phyloP scores from a whole-genome alignment of 2,113 vertebrate species.

The Beaufortia kweichowensis region DNA sequence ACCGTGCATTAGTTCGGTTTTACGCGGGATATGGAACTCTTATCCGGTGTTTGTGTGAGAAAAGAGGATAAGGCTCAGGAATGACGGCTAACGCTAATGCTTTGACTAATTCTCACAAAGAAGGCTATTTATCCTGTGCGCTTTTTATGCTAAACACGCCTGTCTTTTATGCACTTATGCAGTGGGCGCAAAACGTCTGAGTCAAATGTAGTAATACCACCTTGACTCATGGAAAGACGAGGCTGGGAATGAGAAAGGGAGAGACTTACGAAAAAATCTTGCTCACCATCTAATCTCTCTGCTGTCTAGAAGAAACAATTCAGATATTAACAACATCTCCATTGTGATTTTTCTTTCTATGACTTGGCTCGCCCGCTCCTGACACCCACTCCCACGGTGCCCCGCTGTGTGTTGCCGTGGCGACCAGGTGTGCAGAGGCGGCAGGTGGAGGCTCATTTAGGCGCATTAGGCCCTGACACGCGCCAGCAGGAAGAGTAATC shows the following conservation, averaged over 20 bases:
- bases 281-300: no score
- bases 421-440: slow-evolving; percentile 74
- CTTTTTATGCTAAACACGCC: slow-evolving; percentile 64
- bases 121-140: slow-evolving; percentile 49
- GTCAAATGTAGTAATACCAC: slow-evolving; percentile 64
- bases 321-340: background rate
- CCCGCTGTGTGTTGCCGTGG: slow-evolving; percentile 25
- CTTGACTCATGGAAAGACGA: slow-evolving; percentile 54
- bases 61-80: slow-evolving; percentile 74
- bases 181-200: slow-evolving; percentile 68
- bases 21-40: slow-evolving; percentile 76
- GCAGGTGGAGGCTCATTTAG: slow-evolving; percentile 78
- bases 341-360: background rate
- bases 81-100: slow-evolving; percentile 52
- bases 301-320: no score
- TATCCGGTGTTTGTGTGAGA: slow-evolving; percentile 75
- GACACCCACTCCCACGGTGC: slow-evolving; percentile 10
- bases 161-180: slow-evolving; percentile 56
- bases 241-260: slow-evolving; percentile 55
- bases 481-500: slow-evolving; percentile 71
- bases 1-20: slow-evolving; percentile 69
- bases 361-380: background rate
- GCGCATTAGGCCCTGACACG: slow-evolving; percentile 77
- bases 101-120: slow-evolving; percentile 73
- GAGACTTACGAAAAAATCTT: no score